phyloP scores from a whole-genome alignment of 2,888 invertebrate genomes.

The Stenoptilia bipunctidactyla region DNA sequence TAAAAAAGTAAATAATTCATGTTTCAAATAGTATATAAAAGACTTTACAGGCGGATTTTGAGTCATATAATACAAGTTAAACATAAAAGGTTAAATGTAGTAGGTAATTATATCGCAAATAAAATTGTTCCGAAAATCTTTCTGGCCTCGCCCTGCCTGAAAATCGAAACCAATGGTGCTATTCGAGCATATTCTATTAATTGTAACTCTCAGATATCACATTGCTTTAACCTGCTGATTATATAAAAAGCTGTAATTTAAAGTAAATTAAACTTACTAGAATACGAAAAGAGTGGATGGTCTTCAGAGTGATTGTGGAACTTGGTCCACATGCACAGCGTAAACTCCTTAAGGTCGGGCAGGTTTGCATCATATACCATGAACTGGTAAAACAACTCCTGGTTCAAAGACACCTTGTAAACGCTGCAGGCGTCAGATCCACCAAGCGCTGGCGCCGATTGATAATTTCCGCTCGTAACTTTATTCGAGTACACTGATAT shows the following conservation, averaged over 20 bases:
- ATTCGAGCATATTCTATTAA: no score
- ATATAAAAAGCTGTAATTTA: no score
- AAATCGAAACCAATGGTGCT: no score
- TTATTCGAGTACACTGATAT: constrained; percentile 31
- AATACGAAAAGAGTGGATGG: constrained; percentile 86
- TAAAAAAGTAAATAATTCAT: constrained; percentile 28
- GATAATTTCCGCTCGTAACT: constrained; percentile 20
- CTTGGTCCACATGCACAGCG: constrained; percentile 86
- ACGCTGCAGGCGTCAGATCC: constrained; percentile 73
- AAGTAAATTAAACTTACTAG: constrained; percentile 78
- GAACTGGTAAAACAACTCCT: constrained; percentile 79
- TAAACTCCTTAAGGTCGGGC: constrained; percentile 85
- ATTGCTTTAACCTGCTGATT: no score
- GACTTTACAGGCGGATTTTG: no score
- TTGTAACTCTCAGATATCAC: no score
- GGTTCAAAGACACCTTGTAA: constrained; percentile 78
- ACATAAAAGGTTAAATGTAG: no score
- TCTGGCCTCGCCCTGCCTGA: no score
- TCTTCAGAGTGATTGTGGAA: constrained; percentile 86
- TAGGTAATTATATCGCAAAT: no score
- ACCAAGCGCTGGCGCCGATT: constrained; percentile 22
- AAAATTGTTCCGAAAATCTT: no score
- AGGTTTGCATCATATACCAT: constrained; percentile 79
- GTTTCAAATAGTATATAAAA: no score
- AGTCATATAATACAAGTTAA: no score